Conservation (phyloP, 2,888 invertebrate genomes). For the Icerya purchasi region DNA sequence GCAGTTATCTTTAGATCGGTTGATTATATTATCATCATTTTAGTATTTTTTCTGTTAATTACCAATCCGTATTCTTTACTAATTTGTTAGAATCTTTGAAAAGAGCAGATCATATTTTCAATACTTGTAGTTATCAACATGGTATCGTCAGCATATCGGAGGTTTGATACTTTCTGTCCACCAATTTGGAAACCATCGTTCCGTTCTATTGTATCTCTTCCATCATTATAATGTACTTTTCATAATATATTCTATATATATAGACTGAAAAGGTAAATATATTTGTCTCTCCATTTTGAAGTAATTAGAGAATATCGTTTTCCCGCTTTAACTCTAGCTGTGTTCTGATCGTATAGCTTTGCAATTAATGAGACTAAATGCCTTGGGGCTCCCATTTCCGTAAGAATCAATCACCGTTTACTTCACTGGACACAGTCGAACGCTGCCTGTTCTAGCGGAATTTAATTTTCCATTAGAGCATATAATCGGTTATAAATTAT, state of each 20-base stretch:
- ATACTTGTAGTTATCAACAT: neutral
- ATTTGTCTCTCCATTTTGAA: too few relatives aligned
- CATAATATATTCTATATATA: too few relatives aligned
- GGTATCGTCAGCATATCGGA: neutral
- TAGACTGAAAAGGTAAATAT: too few relatives aligned
- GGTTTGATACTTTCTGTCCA: neutral
- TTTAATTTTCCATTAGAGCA: neutral
- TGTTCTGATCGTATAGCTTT: neutral
- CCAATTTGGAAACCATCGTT: neutral
- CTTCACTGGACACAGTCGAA: neutral
- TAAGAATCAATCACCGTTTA: neutral
- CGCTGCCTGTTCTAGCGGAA: neutral
- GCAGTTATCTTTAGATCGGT: too few relatives aligned
- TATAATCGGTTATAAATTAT: neutral
- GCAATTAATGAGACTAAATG: neutral
- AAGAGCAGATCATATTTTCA: neutral
- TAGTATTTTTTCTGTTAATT: neutral
- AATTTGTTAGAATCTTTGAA: neutral
- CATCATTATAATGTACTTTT: neutral
- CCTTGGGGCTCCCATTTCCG: too few relatives aligned
- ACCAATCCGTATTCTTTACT: neutral
- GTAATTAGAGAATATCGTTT: too few relatives aligned
- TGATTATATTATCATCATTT: neutral
- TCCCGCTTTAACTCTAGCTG: neutral
- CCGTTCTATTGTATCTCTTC: neutral